These are phyloP conservation scores for Porites australiensis DNA, from an alignment of 64 coral and sea anemone species.

Conservation along the genomic window DNA sequence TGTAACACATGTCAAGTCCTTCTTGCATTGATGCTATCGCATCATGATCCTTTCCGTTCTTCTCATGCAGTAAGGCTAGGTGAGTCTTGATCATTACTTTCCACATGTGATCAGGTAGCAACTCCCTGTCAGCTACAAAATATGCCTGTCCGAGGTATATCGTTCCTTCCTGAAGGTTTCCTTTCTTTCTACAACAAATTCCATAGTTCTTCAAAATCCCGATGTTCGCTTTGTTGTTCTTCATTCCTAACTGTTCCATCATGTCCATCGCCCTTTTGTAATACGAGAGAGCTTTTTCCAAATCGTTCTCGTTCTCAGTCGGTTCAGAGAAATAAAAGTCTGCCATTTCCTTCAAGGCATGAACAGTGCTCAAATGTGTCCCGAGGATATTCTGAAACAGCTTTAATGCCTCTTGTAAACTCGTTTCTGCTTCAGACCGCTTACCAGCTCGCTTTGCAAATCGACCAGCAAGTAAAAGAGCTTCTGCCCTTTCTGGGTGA, in stretches of 20 bases:
- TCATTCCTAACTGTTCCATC: background rate
- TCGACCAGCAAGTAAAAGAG: background rate
- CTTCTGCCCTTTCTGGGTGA: conserved; percentile 16
- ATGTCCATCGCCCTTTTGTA: conserved; percentile 24
- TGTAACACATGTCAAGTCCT: background rate
- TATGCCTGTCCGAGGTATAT: background rate
- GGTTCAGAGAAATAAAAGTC: conserved; percentile 7
- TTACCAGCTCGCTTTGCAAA: background rate
- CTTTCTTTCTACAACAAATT: background rate
- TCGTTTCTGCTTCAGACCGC: background rate
- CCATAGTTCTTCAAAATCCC: conserved; percentile 11
- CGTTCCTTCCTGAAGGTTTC: background rate
- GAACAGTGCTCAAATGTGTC: conserved; percentile 36
- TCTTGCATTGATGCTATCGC: background rate
- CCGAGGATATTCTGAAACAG: conserved; percentile 5
- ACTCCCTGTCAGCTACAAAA: background rate
- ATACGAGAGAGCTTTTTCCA: background rate
- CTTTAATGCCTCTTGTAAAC: background rate
- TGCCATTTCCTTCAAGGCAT: conserved; percentile 15
- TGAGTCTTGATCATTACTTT: conserved; percentile 18
- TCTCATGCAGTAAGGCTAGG: background rate
- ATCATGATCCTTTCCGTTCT: background rate
- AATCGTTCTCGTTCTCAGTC: background rate
- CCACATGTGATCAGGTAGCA: conserved; percentile 7
- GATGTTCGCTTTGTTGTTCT: conserved; percentile 7